These are phyloP conservation scores for Archips crataeganus DNA, from an alignment of 2,888 invertebrate genomes.

Conservation along the genomic window DNA sequence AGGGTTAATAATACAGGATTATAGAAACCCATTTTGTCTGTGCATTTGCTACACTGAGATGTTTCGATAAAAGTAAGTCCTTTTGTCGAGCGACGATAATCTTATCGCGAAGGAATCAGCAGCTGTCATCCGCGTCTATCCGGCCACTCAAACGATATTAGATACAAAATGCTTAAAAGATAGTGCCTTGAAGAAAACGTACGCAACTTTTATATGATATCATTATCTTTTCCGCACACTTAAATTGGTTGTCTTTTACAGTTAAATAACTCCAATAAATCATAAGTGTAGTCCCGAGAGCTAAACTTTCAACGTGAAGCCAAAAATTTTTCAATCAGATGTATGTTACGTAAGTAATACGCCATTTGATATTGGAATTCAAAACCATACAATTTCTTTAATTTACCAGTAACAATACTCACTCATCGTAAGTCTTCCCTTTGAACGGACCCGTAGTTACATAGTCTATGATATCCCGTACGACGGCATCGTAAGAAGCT, in stretches of 20 bases:
- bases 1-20: constrained; percentile 54
- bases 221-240: neutral
- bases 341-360: neutral
- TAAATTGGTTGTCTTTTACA: neutral
- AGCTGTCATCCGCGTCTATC: constrained; percentile 19
- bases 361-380: constrained; percentile 7
- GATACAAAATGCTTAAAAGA: constrained; percentile 11
- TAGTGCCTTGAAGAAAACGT: neutral
- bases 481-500: constrained; percentile 81
- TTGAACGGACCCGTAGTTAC: constrained; percentile 81
- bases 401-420: constrained; percentile 55
- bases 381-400: constrained; percentile 29
- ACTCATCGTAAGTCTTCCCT: constrained; percentile 85
- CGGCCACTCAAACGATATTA: constrained; percentile 27
- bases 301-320: neutral
- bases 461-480: constrained; percentile 81
- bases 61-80: constrained; percentile 48
- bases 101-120: constrained; percentile 53
- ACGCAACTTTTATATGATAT: neutral
- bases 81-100: constrained; percentile 58
- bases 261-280: no score
- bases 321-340: neutral
- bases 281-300: no score
- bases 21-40: constrained; percentile 59
- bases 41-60: constrained; percentile 54